A percentile compares a stretch with the other conserved stretches of the same genome.
Evolutionary conservation across 2,888 invertebrate species (phyloP).

Genomic region (Hedya salicella): DNA sequence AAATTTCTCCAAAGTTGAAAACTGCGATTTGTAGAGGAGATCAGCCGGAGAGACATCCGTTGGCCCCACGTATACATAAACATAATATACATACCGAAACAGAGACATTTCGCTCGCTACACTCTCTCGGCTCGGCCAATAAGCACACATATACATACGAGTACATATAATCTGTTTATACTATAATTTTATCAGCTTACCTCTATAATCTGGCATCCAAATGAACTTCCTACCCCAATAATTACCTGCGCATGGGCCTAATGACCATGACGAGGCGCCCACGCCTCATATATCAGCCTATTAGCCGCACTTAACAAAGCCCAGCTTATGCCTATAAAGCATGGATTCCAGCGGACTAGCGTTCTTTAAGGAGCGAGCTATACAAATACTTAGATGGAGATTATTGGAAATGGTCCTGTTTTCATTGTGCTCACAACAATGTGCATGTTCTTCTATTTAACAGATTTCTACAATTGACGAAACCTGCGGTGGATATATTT

Average conservation of each 20-base stretch:
- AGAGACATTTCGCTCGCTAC: no score
- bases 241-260: conserved; percentile 7
- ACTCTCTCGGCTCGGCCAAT: no score
- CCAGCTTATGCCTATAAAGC: conserved; percentile 23
- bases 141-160: no score
- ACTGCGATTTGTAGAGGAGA: no score
- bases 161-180: no score
- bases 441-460: no score
- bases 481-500: no score
- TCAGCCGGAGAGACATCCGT: no score
- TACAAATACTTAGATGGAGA: background rate
- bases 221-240: conserved; percentile 1
- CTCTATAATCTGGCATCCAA: background rate
- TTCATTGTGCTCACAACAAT: background rate
- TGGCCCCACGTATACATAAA: no score
- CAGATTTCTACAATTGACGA: no score
- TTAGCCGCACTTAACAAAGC: conserved; percentile 23
- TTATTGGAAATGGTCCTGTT: background rate
- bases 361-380: background rate
- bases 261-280: conserved; percentile 10
- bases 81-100: no score
- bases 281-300: conserved; percentile 24
- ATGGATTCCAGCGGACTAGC: conserved; percentile 11
- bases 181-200: background rate
- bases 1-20: no score